Percentiles rank a stretch among this genome's conserved stretches.
These are phyloP conservation scores for Chrysolina americana DNA, from an alignment of 2,888 invertebrate genomes.

Conservation along the genomic window DNA sequence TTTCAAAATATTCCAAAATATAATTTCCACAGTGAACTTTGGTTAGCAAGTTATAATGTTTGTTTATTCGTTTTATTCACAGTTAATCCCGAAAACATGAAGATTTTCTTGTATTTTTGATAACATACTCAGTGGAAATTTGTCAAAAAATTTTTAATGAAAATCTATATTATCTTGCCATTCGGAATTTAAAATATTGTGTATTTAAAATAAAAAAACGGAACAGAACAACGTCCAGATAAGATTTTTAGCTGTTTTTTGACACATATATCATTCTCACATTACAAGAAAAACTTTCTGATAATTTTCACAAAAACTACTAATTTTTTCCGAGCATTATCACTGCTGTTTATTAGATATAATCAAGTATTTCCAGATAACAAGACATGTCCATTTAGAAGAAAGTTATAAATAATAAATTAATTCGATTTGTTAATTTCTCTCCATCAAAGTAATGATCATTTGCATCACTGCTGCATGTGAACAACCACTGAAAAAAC, in stretches of 20 bases:
- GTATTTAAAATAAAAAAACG: too few relatives aligned
- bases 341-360: not conserved
- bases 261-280: too few relatives aligned
- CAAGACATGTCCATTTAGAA: not conserved
- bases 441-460: not conserved
- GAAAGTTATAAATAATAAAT: constrained; percentile 8
- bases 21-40: not conserved
- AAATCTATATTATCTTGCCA: too few relatives aligned
- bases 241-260: too few relatives aligned
- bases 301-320: too few relatives aligned
- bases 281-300: too few relatives aligned
- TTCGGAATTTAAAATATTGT: too few relatives aligned
- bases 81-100: not conserved
- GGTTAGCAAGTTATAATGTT: too few relatives aligned
- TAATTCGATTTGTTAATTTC: constrained; percentile 18
- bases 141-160: not conserved
- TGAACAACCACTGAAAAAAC: constrained; percentile 2
- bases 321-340: too few relatives aligned
- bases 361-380: constrained; percentile 2
- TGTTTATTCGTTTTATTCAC: too few relatives aligned
- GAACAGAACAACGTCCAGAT: too few relatives aligned
- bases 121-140: not conserved
- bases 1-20: not conserved
- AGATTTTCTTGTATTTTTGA: not conserved
- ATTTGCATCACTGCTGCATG: not conserved